phyloP scores from a whole-genome alignment of 2,888 invertebrate species.

The Asteroscopus sphinx region DNA sequence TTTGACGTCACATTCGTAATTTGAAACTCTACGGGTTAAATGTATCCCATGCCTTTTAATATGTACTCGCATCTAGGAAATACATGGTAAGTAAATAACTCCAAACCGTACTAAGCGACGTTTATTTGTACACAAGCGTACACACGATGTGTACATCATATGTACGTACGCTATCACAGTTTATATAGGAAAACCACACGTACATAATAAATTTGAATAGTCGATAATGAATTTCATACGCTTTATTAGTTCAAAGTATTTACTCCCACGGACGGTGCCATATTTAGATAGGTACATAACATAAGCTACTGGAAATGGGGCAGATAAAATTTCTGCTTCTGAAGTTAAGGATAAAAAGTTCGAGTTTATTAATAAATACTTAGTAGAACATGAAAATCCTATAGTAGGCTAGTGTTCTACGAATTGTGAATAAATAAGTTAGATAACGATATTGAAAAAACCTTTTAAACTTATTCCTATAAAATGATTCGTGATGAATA shows the following conservation, averaged over 20 bases:
- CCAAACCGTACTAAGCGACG: not conserved
- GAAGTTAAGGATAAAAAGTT: not conserved
- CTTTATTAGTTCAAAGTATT: not conserved
- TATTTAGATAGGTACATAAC: not conserved
- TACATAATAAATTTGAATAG: not conserved
- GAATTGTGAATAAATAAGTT: not conserved
- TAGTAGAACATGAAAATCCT: not conserved
- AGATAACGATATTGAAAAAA: not conserved
- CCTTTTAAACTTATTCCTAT: not conserved
- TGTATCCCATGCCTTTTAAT: not conserved
- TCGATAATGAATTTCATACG: not conserved
- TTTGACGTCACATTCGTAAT: conserved; percentile 3
- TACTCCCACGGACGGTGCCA: not conserved
- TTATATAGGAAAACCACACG: no score
- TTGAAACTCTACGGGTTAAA: not conserved
- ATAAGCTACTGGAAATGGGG: not conserved
- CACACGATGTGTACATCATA: no score
- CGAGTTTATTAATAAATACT: no score
- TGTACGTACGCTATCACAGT: no score
- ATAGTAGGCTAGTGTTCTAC: not conserved
- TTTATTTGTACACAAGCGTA: no score
- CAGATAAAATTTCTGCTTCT: not conserved
- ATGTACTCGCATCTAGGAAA: not conserved
- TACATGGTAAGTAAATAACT: not conserved
- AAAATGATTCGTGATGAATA: no score